These are phyloP conservation scores for Alviniconcha marisindica DNA, from an alignment of 1,140 invertebrate species.

Conservation along the genomic window DNA sequence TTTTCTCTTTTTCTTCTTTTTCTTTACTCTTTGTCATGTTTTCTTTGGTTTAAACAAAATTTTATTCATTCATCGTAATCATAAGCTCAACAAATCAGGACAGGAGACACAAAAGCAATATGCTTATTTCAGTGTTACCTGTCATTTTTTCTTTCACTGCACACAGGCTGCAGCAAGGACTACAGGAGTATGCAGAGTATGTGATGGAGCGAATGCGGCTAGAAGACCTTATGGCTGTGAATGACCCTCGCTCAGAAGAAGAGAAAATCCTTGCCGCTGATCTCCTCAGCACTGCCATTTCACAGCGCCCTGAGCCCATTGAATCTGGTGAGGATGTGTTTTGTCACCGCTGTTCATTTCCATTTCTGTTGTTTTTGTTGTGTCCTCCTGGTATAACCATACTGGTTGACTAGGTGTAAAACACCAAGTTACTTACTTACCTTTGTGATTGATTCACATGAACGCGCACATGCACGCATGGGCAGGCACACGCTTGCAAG, in stretches of 20 bases:
- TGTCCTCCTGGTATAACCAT: neutral
- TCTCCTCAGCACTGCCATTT: slow-evolving; percentile 49
- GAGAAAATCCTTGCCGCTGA: slow-evolving; percentile 68
- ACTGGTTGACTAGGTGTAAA: no score
- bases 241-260: slow-evolving; percentile 69
- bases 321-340: slow-evolving; percentile 47
- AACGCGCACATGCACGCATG: no score
- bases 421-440: neutral
- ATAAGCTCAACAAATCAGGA: no score
- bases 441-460: neutral
- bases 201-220: slow-evolving; percentile 59
- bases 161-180: slow-evolving; percentile 61
- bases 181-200: slow-evolving; percentile 68
- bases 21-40: no score
- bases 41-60: no score
- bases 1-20: neutral
- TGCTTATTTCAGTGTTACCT: no score
- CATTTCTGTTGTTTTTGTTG: neutral
- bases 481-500: no score
- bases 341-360: neutral
- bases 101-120: no score
- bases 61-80: no score
- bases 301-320: slow-evolving; percentile 34
- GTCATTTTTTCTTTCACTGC: neutral
- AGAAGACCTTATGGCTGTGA: slow-evolving; percentile 57